Evolutionary conservation across 92 coral and sea anemone genomes (phyloP), one percentile per base, ranked within the genome.

Genomic region (Pocillopora grandis): DNA sequence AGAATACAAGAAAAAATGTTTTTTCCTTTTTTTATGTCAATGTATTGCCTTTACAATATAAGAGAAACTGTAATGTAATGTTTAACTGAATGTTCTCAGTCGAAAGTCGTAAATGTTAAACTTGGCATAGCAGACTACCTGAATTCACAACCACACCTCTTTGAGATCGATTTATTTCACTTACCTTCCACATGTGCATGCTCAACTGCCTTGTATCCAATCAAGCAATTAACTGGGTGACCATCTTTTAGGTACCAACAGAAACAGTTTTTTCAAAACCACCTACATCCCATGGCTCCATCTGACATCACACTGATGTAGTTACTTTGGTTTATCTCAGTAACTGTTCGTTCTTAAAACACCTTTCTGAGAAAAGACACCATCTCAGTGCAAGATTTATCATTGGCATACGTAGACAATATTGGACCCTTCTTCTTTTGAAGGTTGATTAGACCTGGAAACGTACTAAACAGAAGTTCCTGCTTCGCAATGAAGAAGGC

Each of bases 281-380:
- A 31, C 83, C 77, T 36, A 76, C 77, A 42, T 85, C 83, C 83
- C 27, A 52, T 84, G 80, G 87, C 81, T 69, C 82, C 87, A 9
- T 84, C 82, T n/a, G 81, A 76, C 82, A 84, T 75, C 62, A 76
- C 70, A 62, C 88, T 84, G 72, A 66, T 48, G 58, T 66, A 84
- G 75, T 55, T 65, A 27, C 8, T 71, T 27, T 57, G 16, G 68
- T 76, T 76, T 23, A 76, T 48, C 49, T 85, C 78, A 4, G 5
- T 17, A 70, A 52, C 80, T 42, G 75, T 76, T 18, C 58, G n/a
- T 62, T 36, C 82, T 49, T 84, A 76, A 42, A 76, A 65, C 81
- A 84, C 55, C 62, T 72, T 84, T 76, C 88, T 76, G 42, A 84
- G 23, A 62, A 84, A 71, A 58, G 77, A 84, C 52, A 76, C 88